These are phyloP conservation scores for Falco naumanni DNA, from an alignment of 2,797 vertebrate genomes.

Conservation along the genomic window DNA sequence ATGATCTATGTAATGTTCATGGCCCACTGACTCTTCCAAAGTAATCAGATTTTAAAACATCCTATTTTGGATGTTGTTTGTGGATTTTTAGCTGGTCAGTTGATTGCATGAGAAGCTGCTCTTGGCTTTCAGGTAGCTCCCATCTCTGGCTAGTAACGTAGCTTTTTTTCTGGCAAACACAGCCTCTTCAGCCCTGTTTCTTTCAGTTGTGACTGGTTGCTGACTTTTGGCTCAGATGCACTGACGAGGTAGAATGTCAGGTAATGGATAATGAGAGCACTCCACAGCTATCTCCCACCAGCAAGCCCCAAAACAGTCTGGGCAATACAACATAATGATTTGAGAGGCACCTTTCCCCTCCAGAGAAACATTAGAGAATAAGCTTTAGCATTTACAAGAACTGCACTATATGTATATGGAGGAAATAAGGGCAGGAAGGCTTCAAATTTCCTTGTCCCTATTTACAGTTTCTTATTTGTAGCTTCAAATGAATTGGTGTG, in stretches of 20 bases:
- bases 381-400: neutral
- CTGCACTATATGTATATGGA: neutral
- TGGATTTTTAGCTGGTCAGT: conserved; percentile 16
- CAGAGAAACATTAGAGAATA: neutral
- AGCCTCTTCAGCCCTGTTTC: neutral
- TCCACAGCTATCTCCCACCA: neutral
- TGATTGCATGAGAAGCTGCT: neutral
- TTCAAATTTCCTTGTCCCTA: neutral
- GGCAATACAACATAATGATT: accelerated
- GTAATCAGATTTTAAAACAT: neutral
- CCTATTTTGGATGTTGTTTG: conserved; percentile 54
- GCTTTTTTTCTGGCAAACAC: neutral
- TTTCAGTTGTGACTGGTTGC: neutral
- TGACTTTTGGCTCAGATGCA: neutral
- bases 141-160: neutral
- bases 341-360: neutral
- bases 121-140: neutral
- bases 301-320: neutral
- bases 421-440: neutral
- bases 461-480: neutral
- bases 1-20: neutral
- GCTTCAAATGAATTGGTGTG: neutral
- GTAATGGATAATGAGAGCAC: neutral
- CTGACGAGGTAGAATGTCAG: neutral
- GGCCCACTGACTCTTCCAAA: conserved; percentile 25